A percentile compares a stretch with the other conserved stretches of the same genome.
Evolutionary conservation across 2,113 vertebrate species (phyloP).

Genomic region (Tragelaphus scriptus): DNA sequence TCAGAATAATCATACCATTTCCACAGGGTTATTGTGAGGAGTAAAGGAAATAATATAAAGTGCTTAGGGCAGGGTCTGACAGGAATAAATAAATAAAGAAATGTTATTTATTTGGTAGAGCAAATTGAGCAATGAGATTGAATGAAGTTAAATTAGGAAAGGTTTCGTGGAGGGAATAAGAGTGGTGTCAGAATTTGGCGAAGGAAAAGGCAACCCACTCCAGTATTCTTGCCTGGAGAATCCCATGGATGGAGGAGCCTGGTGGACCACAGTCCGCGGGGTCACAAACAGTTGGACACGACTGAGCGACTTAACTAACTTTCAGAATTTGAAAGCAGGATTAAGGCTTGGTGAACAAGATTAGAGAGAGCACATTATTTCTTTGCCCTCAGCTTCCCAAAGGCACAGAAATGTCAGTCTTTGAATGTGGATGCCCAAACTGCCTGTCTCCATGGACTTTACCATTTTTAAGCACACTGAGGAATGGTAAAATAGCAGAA

Average conservation of each 20-base stretch:
- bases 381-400: not conserved
- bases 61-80: not conserved
- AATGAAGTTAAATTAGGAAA: conserved; percentile 30
- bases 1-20: not conserved
- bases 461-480: not conserved
- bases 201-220: no score
- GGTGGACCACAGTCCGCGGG: no score
- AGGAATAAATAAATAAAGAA: not conserved
- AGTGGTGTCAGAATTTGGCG: not conserved
- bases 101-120: not conserved
- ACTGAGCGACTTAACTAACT: no score
- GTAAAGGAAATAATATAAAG: not conserved
- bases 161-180: not conserved
- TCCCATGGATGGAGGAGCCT: no score
- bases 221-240: no score
- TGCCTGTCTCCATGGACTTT: not conserved
- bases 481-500: not conserved
- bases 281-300: no score
- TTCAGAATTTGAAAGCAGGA: not conserved
- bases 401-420: not conserved
- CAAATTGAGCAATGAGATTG: not conserved
- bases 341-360: not conserved
- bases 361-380: not conserved
- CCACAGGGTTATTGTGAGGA: not conserved
- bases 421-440: not conserved